A percentile compares a stretch with the other conserved stretches of the same genome.
Conservation (phyloP, 2,113 vertebrate genomes). For the Motacilla tschutschensis region DNA sequence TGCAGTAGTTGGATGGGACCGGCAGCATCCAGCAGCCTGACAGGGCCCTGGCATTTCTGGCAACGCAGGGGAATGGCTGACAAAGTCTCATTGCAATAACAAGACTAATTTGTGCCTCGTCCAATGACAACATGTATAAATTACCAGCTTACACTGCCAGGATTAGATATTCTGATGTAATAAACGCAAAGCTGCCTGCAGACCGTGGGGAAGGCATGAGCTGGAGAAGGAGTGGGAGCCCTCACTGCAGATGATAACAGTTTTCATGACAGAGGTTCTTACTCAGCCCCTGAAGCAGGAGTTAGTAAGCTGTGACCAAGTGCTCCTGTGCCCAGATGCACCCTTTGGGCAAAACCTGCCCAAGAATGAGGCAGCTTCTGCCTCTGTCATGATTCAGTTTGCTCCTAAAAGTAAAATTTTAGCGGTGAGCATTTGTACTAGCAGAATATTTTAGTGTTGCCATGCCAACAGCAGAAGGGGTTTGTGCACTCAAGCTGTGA, state of each 20-base stretch:
- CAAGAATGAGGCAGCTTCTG: not conserved
- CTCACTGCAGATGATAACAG: not conserved
- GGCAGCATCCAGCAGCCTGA: not conserved
- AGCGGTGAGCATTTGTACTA: constrained; percentile 23
- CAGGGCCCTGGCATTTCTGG: not conserved
- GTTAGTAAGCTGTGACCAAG: not conserved
- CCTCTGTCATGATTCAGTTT: constrained; percentile 2
- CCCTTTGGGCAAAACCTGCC: constrained; percentile 1
- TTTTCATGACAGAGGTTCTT: not conserved
- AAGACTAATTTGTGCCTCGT: constrained; percentile 28
- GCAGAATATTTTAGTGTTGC: constrained; percentile 66
- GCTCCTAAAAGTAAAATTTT: constrained; percentile 51
- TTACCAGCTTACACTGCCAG: not conserved
- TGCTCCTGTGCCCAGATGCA: not conserved
- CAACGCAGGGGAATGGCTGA: not conserved
- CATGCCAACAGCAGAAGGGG: constrained; percentile 60
- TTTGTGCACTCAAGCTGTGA: constrained; percentile 47
- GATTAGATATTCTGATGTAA: constrained; percentile 47
- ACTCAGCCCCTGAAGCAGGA: not conserved
- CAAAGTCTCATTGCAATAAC: not conserved
- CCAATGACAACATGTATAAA: constrained; percentile 36
- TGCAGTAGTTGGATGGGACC: not conserved
- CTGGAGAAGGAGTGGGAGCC: not conserved
- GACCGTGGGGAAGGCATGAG: not conserved
- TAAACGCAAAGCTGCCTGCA: constrained; percentile 36